phyloP scores from a whole-genome alignment of 2,797 vertebrate genomes.

The Gymnopithys bicolor region DNA sequence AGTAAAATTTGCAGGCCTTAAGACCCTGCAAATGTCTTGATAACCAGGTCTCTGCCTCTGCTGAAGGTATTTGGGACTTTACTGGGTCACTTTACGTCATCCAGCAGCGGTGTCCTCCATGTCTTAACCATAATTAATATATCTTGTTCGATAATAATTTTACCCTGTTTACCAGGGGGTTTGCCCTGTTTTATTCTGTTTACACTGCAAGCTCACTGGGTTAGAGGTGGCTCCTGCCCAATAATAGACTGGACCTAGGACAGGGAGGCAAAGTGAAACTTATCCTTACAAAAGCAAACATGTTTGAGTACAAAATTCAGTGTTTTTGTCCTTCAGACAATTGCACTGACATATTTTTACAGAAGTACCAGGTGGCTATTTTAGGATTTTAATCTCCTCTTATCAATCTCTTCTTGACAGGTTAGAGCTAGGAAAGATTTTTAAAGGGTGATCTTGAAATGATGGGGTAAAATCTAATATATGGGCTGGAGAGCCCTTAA shows the following conservation, averaged over 20 bases:
- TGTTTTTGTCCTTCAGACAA: neutral
- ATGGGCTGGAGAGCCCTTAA: neutral
- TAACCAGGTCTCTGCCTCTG: neutral
- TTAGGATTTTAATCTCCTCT: neutral
- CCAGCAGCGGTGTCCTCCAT: neutral
- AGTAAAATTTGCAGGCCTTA: neutral
- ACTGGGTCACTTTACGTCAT: neutral
- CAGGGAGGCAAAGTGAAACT: neutral
- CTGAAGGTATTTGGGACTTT: neutral
- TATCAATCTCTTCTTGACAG: neutral
- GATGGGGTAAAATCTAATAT: neutral
- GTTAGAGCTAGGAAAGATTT: neutral
- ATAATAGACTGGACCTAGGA: neutral
- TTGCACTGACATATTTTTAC: fast-evolving
- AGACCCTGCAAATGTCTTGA: neutral
- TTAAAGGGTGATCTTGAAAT: neutral
- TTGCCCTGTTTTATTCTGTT: neutral
- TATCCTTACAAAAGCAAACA: neutral
- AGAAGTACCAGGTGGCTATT: neutral
- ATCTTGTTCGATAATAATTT: neutral
- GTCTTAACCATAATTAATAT: neutral
- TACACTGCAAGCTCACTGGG: neutral
- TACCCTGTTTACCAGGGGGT: neutral
- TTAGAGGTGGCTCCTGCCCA: neutral
- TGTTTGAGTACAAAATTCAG: neutral